Percentiles rank a stretch among this genome's conserved stretches.
Conservation (phyloP, 2,113 vertebrate genomes). For the Microtus ochrogaster region DNA sequence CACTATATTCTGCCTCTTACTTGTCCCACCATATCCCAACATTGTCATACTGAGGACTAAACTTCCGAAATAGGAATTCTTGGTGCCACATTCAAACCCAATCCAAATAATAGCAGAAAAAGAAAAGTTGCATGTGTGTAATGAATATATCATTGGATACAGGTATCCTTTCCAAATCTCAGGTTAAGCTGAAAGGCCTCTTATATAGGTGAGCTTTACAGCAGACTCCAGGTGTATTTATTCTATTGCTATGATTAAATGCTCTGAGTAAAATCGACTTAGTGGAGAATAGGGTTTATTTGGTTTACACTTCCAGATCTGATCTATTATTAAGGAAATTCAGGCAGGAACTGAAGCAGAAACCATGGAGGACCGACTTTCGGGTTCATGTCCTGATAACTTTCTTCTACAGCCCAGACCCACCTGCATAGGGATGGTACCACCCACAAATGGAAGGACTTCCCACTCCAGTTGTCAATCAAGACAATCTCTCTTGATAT, state of each 20-base stretch:
- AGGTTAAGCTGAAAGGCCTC: neutral
- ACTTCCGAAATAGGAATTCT: neutral
- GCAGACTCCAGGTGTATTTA: neutral
- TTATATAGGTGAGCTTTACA: neutral
- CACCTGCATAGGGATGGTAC: neutral
- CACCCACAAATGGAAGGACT: neutral
- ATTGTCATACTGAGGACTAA: neutral
- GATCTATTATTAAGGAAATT: neutral
- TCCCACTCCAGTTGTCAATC: neutral
- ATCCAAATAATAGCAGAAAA: neutral
- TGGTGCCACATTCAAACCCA: neutral
- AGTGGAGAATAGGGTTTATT: neutral
- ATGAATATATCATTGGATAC: constrained; percentile 14
- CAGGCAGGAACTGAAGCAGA: neutral
- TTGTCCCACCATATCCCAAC: neutral
- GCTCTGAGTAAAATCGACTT: neutral
- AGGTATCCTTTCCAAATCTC: constrained; percentile 31
- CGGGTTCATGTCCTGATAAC: neutral
- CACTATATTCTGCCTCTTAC: neutral
- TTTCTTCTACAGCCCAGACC: neutral
- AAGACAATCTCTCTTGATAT: neutral
- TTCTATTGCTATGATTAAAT: neutral
- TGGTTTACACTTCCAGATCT: neutral
- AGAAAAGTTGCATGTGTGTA: neutral
- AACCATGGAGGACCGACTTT: neutral